phyloP scores from a whole-genome alignment of 2,888 invertebrate genomes.

The Augochlorella aurata region DNA sequence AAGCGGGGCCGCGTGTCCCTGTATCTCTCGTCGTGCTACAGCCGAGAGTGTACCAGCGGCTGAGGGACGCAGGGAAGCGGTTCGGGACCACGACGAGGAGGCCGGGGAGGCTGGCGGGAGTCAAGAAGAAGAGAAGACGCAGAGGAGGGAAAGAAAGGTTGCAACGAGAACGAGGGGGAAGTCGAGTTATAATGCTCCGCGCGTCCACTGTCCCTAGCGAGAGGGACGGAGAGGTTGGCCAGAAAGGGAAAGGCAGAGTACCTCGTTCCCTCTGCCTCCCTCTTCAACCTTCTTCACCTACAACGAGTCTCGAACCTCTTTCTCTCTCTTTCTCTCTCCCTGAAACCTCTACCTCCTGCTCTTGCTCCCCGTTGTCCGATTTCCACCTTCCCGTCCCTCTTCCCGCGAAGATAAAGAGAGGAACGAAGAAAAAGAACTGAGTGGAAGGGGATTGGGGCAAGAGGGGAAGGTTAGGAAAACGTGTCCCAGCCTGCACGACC shows the following conservation, averaged over 20 bases:
- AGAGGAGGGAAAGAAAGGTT: conserved; percentile 48
- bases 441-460: conserved; percentile 5
- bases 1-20: conserved; percentile 72
- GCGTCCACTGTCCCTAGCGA: conserved; percentile 71
- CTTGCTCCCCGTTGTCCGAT: conserved; percentile 27
- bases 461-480: conserved; percentile 75
- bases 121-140: conserved; percentile 35
- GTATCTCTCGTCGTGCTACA: conserved; percentile 64
- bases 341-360: not conserved
- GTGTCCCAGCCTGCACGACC: conserved; percentile 79
- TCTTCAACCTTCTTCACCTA: conserved; percentile 23
- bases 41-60: conserved; percentile 45
- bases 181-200: conserved; percentile 74
- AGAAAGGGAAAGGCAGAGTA: conserved; percentile 30
- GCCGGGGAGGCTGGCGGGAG: conserved; percentile 36
- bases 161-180: conserved; percentile 40
- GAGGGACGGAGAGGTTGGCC: conserved; percentile 29
- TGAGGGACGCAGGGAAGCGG: conserved; percentile 12
- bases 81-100: conserved; percentile 8
- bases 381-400: conserved; percentile 44
- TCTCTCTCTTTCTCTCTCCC: conserved; percentile 17
- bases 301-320: conserved; percentile 23
- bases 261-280: conserved; percentile 36
- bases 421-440: conserved; percentile 50
- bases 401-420: conserved; percentile 54